Evolutionary conservation across 2,888 invertebrate species (phyloP), one percentile per base, ranked within the genome.

Genomic region (Trimorus sp.): DNA sequence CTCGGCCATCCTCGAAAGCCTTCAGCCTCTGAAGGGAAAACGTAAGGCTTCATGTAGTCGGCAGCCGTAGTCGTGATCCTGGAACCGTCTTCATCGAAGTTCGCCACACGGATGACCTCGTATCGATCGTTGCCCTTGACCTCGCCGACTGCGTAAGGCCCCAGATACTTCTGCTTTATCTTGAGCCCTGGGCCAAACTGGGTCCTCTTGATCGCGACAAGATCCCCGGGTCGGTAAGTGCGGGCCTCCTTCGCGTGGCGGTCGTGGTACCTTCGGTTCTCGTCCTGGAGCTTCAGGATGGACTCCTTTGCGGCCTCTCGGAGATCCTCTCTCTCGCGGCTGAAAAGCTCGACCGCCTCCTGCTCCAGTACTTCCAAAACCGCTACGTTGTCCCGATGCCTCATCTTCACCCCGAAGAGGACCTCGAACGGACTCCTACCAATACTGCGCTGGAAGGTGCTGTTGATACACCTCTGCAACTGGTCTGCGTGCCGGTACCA

Each of bases 131-230:
- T 79, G 3, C 84, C 71, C n/a, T 83, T 83, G 4, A 81, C 78
- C 59, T 70, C 53, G 0, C 76, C 74, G 0, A 86, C 73, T 51
- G 82, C 49, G 42, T 86, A 85, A 7, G 85, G 84, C 7, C 85
- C 85, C 37, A 86, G 65, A 49, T 82, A 86, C 12, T 85, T 83
- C 2, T 63, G 48, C 51, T 75, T 71, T n/a, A 85, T 62, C 56
- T 86, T 86, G 8, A 84, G 60, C 1, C 84, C 84, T 2, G 85
- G 54, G 7, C 84, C 86, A 45, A 82, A 84, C 14, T 86, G 83
- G 0, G 83, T 85, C 51, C 84, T 11, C 38, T 82, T 74, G 7
- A 86, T 84, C 7, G 82, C 83, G 5, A 86, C 79, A 0, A 84
- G 11, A 37, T 85, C 83, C 7, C 82, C 82, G 14, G 54, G 54